Conservation (phyloP, 2,797 vertebrate species). For the Hydrophis major region DNA sequence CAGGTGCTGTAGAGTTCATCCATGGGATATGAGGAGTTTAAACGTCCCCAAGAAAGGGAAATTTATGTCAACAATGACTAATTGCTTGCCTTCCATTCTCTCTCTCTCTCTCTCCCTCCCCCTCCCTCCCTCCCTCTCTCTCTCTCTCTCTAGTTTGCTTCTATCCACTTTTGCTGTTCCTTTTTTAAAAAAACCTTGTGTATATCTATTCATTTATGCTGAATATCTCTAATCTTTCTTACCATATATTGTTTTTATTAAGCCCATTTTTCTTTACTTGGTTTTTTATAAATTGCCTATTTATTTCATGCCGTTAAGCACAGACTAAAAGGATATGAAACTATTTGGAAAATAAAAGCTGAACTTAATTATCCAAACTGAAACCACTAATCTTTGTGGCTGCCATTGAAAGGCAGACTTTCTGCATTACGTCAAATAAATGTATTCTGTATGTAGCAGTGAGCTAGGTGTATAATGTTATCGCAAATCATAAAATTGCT, state of each 20-base stretch:
- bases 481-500: not conserved
- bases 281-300: not conserved
- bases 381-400: conserved; percentile 49
- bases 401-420: conserved; percentile 47
- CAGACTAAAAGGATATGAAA: conserved; percentile 53
- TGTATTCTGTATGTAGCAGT: conserved; percentile 5
- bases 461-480: not conserved
- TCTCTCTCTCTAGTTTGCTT: conserved; percentile 29
- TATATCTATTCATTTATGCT: conserved; percentile 54
- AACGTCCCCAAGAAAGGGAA: conserved; percentile 72
- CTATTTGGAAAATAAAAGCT: conserved; percentile 48
- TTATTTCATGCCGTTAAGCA: conserved; percentile 47
- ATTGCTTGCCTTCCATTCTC: conserved; percentile 67
- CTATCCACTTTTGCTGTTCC: not conserved
- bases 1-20: conserved; percentile 75
- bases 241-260: conserved; percentile 60
- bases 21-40: conserved; percentile 70
- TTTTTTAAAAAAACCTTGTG: conserved; percentile 40
- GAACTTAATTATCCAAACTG: conserved; percentile 51
- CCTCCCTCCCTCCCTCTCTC: conserved; percentile 11
- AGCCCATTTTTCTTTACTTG: conserved; percentile 56
- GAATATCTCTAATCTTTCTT: conserved; percentile 56
- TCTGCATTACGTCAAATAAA: conserved; percentile 34
- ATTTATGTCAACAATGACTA: conserved; percentile 75
- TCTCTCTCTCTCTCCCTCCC: conserved; percentile 5